Base-by-base conservation (phyloP, 2,888 invertebrate genomes). In the Trichogramma evanescens region DNA sequence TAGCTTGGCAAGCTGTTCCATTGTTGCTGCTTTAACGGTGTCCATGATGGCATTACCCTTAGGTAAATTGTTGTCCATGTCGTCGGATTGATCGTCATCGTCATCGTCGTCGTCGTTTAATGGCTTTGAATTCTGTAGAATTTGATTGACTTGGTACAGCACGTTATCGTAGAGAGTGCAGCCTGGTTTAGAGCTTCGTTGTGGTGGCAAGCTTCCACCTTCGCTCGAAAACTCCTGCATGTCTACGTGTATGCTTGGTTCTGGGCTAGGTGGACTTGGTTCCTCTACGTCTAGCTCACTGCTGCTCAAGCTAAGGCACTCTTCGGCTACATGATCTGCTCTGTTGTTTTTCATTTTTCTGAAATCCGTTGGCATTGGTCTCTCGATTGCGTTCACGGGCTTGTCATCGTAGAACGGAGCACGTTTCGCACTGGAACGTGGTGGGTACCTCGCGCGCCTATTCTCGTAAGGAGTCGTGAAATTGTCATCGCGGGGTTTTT, bases 101-200 rank as follows among this genome's bases (percentile, higher is more conserved):
- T 26, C 40, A 8, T 56, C 56, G 13, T 9, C 6, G 46, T 66
- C 56, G 9, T 58, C 54, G 5, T 42, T 40, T 1, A 69, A 67
- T 55, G 70, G 66, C n/a, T 69, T 72, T n/a, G 80, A 77, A 65
- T 80, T 80, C 66, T 80, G 77, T 54, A 83, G 71, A 63, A 83
- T 80, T 66, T 82, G 79, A 71, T 83, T 82, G 0, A 83, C 82
- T 71, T 83, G 82, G 2, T 79, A 80, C 81, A 89, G 83, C 61
- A 88, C 84, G 80, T 87, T 87, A 69, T 86, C 84, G 69, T 88
- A 88, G 73, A 88, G 85, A 4, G 87, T 88, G 83, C 85, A 86
- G 64, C 87, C 87, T 67, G 85, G 81, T 73, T 84, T 83, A 40
- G 83, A 81, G 51, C 83, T 81, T 69, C 70, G 71, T 42, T 75